Base-by-base conservation (phyloP, 2,888 invertebrate genomes). In the Amphipoea lucens region DNA sequence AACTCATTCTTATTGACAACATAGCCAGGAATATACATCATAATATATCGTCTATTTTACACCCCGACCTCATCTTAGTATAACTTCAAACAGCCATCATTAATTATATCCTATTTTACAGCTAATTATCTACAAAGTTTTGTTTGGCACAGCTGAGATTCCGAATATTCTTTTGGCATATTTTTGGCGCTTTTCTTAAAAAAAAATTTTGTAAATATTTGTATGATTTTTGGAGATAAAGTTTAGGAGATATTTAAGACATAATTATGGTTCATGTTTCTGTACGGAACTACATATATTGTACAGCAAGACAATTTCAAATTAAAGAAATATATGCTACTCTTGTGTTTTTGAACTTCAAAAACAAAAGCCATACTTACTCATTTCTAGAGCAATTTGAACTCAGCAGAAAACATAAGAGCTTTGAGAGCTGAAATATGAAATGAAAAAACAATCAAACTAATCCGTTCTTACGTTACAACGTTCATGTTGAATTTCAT, bases 21-120 rank as follows among this genome's bases (percentile, higher is more conserved):
- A 73, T 83, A 84, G 68, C 63, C 67, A 83, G 78, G 87, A 86
- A 86, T 83, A 86, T 85, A 82, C 86, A 82, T 84, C 70, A 42
- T 84, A 78, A 42, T 84, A 78, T 81, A 77, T 76, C 62, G 3
- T 60, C 51, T 86, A 76, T n/a, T 42, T 86, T 48, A 81, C 63
- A 78, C 51, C 42, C 42, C 11, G 68, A 78, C 67, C 23, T 57
- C 73, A 36, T 77, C 86, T 78, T 84, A 84, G 82, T 90, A 88
- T 90, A 91, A 88, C 79, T 75, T 88, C 82, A 63, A 91, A 93
- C 93, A 93, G 93, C 93, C 92, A 92, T 92, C 84, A 87, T 88
- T 87, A 85, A 86, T 90, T 87, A 89, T 70, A 89, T 80, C 66
- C 89, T 90, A 88, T 71, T 54, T 84, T 86, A 89, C 36, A 80